Percentiles rank a stretch among this genome's conserved stretches.
Conservation (phyloP, 2,797 vertebrate genomes). For the Rhinogobio ventralis region DNA sequence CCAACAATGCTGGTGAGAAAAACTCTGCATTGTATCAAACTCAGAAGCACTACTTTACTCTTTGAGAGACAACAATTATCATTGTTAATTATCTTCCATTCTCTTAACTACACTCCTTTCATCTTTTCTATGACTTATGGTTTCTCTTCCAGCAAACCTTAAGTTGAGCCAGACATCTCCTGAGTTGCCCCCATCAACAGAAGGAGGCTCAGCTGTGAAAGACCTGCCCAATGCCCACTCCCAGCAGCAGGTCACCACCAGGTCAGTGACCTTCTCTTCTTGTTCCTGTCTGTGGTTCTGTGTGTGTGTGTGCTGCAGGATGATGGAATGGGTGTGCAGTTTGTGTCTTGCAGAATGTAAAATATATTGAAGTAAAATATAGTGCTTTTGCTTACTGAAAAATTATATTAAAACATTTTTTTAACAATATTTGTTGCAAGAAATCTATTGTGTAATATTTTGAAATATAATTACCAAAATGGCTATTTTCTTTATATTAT, state of each 20-base stretch:
- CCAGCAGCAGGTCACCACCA: slow-evolving; percentile 86
- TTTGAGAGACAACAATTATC: slow-evolving; percentile 1
- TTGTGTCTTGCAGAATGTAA: neutral
- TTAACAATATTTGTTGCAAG: neutral
- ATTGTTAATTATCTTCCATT: slow-evolving; percentile 3
- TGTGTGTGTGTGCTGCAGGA: neutral
- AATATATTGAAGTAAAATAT: neutral
- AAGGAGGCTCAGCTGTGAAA: slow-evolving; percentile 78
- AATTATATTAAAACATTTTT: neutral
- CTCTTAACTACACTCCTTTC: slow-evolving; percentile 12
- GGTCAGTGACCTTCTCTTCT: slow-evolving; percentile 68
- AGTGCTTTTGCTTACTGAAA: neutral
- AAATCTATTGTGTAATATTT: neutral
- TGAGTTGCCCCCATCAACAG: slow-evolving; percentile 82
- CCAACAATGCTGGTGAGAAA: slow-evolving; percentile 81
- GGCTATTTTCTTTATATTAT: neutral
- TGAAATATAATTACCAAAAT: neutral
- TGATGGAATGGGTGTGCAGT: slow-evolving; percentile 9
- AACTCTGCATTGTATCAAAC: neutral
- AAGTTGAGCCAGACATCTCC: slow-evolving; percentile 92
- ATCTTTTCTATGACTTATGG: slow-evolving; percentile 21
- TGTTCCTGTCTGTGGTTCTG: slow-evolving; percentile 1
- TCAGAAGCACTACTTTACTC: neutral
- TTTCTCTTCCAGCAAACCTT: slow-evolving; percentile 72
- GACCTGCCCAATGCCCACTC: slow-evolving; percentile 87